These are phyloP conservation scores for Notamacropus eugenii DNA, from an alignment of 2,797 vertebrate genomes.

Conservation along the genomic window DNA sequence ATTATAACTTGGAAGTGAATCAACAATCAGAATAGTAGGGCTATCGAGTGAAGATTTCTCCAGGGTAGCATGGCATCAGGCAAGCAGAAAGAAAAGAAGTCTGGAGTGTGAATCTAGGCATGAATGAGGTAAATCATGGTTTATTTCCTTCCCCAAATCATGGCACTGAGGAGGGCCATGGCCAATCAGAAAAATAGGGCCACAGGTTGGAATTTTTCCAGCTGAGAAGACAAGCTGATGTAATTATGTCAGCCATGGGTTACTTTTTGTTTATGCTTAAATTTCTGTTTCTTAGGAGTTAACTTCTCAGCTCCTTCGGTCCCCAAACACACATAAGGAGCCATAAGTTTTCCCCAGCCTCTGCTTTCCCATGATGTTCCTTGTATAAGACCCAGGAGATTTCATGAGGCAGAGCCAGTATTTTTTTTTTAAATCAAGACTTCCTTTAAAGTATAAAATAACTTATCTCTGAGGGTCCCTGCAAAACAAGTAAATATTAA, in stretches of 20 bases:
- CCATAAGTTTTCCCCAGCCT: background rate
- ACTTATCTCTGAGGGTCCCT: background rate
- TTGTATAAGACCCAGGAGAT: background rate
- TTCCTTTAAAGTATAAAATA: background rate
- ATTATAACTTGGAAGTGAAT: background rate
- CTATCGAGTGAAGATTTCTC: background rate
- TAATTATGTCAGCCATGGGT: background rate
- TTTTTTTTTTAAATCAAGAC: background rate
- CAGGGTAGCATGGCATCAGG: background rate
- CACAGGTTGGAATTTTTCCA: background rate
- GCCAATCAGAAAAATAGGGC: background rate
- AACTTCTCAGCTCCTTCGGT: background rate
- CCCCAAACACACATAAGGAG: background rate
- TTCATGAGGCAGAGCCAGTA: background rate
- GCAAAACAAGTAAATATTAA: background rate
- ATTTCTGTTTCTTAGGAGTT: background rate
- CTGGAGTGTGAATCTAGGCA: background rate
- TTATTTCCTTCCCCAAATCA: background rate
- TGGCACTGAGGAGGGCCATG: background rate
- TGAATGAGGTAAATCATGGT: background rate
- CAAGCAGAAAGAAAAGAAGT: background rate
- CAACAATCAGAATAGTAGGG: background rate
- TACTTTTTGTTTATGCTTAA: background rate
- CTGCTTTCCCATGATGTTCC: background rate
- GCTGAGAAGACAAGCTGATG: background rate